Conservation (phyloP, 2,888 invertebrate species). For the Campoplex capitator region DNA sequence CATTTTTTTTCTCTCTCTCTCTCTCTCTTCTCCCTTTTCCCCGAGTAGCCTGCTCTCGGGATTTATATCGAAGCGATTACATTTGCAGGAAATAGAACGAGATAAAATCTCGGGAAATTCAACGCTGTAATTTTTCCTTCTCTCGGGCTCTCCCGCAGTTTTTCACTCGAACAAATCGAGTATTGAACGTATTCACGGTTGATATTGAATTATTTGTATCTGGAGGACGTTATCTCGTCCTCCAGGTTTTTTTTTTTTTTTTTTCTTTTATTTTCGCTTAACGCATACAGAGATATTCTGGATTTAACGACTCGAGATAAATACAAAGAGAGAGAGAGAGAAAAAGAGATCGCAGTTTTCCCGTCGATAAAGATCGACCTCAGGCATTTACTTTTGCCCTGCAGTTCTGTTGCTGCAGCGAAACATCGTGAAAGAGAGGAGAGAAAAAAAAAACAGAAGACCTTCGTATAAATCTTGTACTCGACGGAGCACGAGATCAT, state of each 20-base stretch:
- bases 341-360: constrained; percentile 3
- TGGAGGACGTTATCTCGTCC: constrained; percentile 7
- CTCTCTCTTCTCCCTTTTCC: neutral
- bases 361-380: constrained; percentile 55
- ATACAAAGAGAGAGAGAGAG: neutral
- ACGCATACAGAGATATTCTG: neutral
- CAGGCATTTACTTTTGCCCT: constrained; percentile 49
- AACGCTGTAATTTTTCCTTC: neutral
- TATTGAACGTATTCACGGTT: neutral
- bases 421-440: neutral
- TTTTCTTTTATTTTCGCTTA: neutral
- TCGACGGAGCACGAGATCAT: constrained; percentile 36
- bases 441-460: constrained; percentile 1
- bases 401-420: neutral
- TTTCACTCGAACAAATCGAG: constrained; percentile 3
- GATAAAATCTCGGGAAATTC: constrained; percentile 23
- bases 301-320: constrained; percentile 22
- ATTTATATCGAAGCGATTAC: constrained; percentile 12
- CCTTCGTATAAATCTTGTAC: constrained; percentile 45
- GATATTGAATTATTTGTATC: constrained; percentile 42
- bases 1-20: neutral
- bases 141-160: neutral
- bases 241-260: neutral
- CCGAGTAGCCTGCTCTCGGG: neutral
- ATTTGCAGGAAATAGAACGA: neutral